Conservation (phyloP, 2,888 invertebrate genomes). For the Colostygia pectinataria region DNA sequence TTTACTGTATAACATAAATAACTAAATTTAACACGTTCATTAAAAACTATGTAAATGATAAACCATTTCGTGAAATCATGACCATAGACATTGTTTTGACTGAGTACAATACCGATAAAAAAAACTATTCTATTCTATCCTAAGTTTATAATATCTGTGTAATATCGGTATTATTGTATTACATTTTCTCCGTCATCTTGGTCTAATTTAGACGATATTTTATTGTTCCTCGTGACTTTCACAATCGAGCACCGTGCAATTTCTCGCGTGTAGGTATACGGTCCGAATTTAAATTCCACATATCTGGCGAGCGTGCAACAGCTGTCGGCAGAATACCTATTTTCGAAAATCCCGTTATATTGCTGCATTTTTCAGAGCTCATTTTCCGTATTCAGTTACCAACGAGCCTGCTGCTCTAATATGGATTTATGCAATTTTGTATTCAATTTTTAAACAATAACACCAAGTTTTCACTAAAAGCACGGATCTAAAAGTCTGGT, state of each 20-base stretch:
- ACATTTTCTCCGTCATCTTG: no score
- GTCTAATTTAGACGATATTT: slow-evolving; percentile 11
- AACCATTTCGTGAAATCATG: no score
- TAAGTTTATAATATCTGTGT: no score
- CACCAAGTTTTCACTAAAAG: not conserved
- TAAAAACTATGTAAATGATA: no score
- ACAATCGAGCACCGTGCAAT: slow-evolving; percentile 16
- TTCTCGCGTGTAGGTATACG: slow-evolving; percentile 19
- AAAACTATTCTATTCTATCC: no score
- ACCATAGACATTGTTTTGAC: no score
- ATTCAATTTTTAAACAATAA: slow-evolving; percentile 14
- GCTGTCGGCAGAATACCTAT: slow-evolving; percentile 59
- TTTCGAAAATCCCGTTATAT: slow-evolving; percentile 51
- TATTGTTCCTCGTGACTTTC: slow-evolving; percentile 12
- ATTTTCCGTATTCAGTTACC: slow-evolving; percentile 43
- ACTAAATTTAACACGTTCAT: no score
- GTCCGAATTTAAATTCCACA: slow-evolving; percentile 50
- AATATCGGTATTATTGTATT: no score
- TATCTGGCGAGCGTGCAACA: slow-evolving; percentile 49
- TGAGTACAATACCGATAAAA: no score
- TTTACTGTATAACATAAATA: no score
- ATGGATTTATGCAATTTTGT: slow-evolving; percentile 28
- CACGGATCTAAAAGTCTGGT: no score
- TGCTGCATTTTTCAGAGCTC: slow-evolving; percentile 47
- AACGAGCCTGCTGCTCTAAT: slow-evolving; percentile 19